Base-by-base conservation (phyloP, 2,797 vertebrate genomes). In the Leptatherina wallacei region DNA sequence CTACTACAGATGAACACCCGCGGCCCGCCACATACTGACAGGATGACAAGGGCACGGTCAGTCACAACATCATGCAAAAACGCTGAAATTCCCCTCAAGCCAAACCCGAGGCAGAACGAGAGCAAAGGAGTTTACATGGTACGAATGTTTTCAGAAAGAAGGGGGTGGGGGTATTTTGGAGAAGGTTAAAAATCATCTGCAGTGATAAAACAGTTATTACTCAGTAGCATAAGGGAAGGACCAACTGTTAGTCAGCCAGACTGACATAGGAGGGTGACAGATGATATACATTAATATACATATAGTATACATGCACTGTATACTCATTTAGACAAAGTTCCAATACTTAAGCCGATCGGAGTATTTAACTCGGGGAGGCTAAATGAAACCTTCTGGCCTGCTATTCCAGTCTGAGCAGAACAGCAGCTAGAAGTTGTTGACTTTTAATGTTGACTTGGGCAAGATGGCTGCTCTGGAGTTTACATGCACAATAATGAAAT, bases 371-470 rank as follows among this genome's bases (percentile, higher is more conserved):
- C 24, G 16, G 22, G 47, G 58, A 42, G 58, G 57, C 77, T 91
- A 90, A 93, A 92, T 84, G 71, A 81, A 75, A 58, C 60, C 74
- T 75, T 85, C 65, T 89, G 82, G 89, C 44, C 33, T 60, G 61
- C 69, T 70, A 29, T 54, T 60, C 30, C 55, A 38, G 47, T 29
- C 68, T 52, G 58, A 77, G 72, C 66, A 73, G 73, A 77, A 68
- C n/a, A 64, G 78, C 10, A 18, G 65, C 65, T 59, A 77, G 57
- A 10, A 42, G 14, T 14, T 80, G 81, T 80, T 85, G 75, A 88
- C 75, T 76, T 81, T 78, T 36, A 60, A 60, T 84, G 79, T 84
- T 87, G 73, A 85, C 69, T 75, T 64, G 44, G 59, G 65, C 42
- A 59, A 36, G 61, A 69, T 27, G 49, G 33, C 71, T 69, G 58